Conservation (phyloP, 1,140 invertebrate genomes). For the Conopomorpha cramerella region DNA sequence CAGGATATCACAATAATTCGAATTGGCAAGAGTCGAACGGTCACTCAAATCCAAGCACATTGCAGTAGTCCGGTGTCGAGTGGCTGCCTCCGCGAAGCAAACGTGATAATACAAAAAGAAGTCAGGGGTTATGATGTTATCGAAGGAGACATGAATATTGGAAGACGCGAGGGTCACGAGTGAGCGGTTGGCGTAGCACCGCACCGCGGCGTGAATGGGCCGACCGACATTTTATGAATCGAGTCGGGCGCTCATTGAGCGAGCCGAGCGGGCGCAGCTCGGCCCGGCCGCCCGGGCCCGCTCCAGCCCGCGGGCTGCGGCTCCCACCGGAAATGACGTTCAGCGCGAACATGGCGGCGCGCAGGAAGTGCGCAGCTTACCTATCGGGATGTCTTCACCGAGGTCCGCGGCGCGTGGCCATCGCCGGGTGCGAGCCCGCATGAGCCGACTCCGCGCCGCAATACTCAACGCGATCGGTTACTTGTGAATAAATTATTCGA, state of each 20-base stretch:
- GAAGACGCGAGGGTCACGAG: conserved; percentile 57
- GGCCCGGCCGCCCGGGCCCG: conserved; percentile 13
- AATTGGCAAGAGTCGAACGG: conserved; percentile 22
- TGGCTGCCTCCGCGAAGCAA: conserved; percentile 42
- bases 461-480: conserved; percentile 46
- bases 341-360: conserved; percentile 50
- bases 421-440: conserved; percentile 24
- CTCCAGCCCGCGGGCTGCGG: conserved; percentile 28
- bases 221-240: conserved; percentile 59
- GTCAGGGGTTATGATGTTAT: conserved; percentile 57
- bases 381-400: conserved; percentile 44
- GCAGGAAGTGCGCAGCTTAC: conserved; percentile 59
- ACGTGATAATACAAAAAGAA: conserved; percentile 55
- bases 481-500: conserved; percentile 53
- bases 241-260: conserved; percentile 22
- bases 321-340: conserved; percentile 48
- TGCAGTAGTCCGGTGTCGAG: conserved; percentile 33
- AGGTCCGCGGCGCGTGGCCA: conserved; percentile 16
- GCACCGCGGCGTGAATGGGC: conserved; percentile 51
- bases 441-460: conserved; percentile 29
- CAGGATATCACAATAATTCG: conserved; percentile 39
- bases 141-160: conserved; percentile 57
- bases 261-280: conserved; percentile 19
- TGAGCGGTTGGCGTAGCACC: conserved; percentile 48
- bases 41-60: conserved; percentile 40